A percentile compares a stretch with the other conserved stretches of the same genome.
These are phyloP conservation scores for Tachina lurida DNA, from an alignment of 2,888 invertebrate species.

Conservation along the genomic window DNA sequence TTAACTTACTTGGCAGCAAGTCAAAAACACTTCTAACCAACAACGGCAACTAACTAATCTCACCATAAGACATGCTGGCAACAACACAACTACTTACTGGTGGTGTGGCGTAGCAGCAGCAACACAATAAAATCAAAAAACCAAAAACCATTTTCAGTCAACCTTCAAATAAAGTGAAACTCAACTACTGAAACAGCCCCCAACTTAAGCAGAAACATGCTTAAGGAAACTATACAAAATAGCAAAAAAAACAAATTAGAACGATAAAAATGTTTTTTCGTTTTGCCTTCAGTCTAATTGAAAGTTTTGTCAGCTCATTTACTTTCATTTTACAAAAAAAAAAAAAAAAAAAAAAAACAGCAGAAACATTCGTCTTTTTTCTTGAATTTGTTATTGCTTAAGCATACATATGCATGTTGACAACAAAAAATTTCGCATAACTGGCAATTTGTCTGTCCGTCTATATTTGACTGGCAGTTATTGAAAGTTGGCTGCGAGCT, in stretches of 20 bases:
- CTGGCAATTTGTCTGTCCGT: constrained; percentile 4
- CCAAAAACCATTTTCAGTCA: constrained; percentile 16
- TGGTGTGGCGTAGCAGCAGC: background rate
- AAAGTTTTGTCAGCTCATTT: constrained; percentile 69
- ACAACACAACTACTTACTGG: background rate
- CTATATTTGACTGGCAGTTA: constrained; percentile 46
- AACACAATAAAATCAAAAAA: constrained; percentile 1
- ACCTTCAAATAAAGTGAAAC: constrained; percentile 43
- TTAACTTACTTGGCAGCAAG: constrained; percentile 70
- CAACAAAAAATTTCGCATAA: background rate
- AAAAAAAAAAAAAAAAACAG: constrained; percentile 13
- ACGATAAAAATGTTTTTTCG: background rate
- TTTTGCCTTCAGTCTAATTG: constrained; percentile 57
- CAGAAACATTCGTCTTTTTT: no score
- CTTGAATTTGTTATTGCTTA: background rate
- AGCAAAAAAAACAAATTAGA: background rate
- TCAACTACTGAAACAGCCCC: constrained; percentile 20
- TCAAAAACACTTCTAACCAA: constrained; percentile 70
- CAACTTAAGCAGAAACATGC: background rate
- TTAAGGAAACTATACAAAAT: background rate
- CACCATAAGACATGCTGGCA: constrained; percentile 50
- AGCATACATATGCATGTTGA: background rate
- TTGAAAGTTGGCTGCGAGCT: constrained; percentile 30
- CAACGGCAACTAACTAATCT: constrained; percentile 51
- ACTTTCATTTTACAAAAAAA: constrained; percentile 60